Evolutionary conservation across 2,888 invertebrate genomes (phyloP), one percentile per base, ranked within the genome.

Genomic region (Alcis repandata): DNA sequence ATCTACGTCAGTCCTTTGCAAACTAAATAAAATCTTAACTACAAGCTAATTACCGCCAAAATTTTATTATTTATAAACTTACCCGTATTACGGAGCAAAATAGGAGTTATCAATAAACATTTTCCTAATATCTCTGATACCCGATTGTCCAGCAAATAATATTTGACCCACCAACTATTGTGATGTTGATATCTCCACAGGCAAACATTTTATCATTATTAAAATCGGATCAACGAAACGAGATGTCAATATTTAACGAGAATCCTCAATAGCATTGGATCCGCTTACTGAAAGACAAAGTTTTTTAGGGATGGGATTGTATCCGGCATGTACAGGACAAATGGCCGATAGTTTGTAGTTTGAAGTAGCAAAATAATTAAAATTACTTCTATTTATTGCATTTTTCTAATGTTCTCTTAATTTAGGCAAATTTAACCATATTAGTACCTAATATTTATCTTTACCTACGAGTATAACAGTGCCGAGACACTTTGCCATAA

Each of bases 181-280:
- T 54, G 61, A 33, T 13, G 41, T 15, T 17, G n/a, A 49, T 49
- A 49, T 45, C 13, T 54, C 59, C n/a, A 9, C 20, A 22, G 46
- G 27, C 59, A 63, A 63, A 65, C 59, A 66, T 68, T 68, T 67
- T 68, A 69, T 36, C 60, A 17, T 73, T 71, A 79, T 76, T 79
- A 76, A 73, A 74, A 72, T 53, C 43, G 51, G 59, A 67, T 73
- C 71, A 68, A 70, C 73, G 69, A 68, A 78, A 75, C 61, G 67
- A 66, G 62, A 71, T 68, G 76, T 74, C 75, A 80, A 79, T 78
- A 75, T 75, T 71, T 73, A 58, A 72, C 66, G 62, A 68, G 53
- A 69, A 76, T 67, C 72, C 75, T 75, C 77, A 56, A 51, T 65
- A 64, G 54, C 54, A 51, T 11, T 22, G 54, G 63, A 76, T 78